Base-by-base conservation (phyloP, 2,113 vertebrate species). In the Laterallus jamaicensis region DNA sequence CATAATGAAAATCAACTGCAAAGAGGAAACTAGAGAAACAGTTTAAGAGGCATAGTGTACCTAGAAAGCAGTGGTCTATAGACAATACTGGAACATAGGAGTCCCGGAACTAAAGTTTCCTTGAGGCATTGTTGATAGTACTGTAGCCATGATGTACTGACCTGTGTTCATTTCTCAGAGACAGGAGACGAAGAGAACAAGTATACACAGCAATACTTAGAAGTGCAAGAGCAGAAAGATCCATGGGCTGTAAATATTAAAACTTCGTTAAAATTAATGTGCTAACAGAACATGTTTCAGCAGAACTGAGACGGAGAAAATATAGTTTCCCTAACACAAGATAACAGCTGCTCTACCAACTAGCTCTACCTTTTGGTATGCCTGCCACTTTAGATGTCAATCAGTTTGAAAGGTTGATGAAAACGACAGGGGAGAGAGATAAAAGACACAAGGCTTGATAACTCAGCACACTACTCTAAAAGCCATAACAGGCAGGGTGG, bases 111-210 rank as follows among this genome's bases (percentile, higher is more conserved):
- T n/a, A 56, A 88, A 77, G 42, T 56, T 68, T 60, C 17, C 25
- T 25, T 22, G 7, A 71, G 55, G 37, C 5, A 9, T 6, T 59
- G 25, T 29, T 78, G 15, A 37, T 5, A 78, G 9, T 63, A 55
- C 3, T 5, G 22, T 15, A 79, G 56, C 4, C 7, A 44, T 3
- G 0, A 35, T 63, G 39, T 55, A 55, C 3, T 14, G 29, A 42
- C 24, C 10, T 76, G 37, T 37, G 11, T n/a, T 76, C 0, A 29
- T 59, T 82, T 82, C 42, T 47, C 17, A 47, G 39, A 11, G 11
- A 59, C 9, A n/a, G 4, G 4, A 14, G 11, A 59, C 39, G 18
- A 86, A 18, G 12, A 83, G 10, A 12, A 94, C 5, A 3, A 35
- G 6, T 13, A 26, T 35, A 24, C 26, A 18, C 4, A 58, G 5